These are phyloP conservation scores for Oncorhynchus clarkii DNA, from an alignment of 2,113 vertebrate genomes.

Conservation along the genomic window DNA sequence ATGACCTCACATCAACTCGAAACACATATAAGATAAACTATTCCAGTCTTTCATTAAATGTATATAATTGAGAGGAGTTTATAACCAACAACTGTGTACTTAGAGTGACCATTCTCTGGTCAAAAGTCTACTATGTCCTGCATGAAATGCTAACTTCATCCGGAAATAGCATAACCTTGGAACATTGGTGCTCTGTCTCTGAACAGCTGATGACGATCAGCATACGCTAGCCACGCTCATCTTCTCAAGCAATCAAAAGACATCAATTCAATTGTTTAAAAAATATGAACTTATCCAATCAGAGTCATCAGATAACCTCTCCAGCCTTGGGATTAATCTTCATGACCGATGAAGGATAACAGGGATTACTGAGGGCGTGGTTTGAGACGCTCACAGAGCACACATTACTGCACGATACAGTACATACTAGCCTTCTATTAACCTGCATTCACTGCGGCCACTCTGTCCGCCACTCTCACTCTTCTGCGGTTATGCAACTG, in stretches of 20 bases:
- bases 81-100: neutral
- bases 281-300: neutral
- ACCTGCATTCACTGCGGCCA: neutral
- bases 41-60: neutral
- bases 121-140: neutral
- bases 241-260: neutral
- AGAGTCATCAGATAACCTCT: neutral
- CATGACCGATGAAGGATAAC: neutral
- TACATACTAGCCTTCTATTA: conserved; percentile 6
- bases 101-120: neutral
- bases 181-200: neutral
- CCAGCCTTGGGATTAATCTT: neutral
- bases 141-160: neutral
- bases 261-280: neutral
- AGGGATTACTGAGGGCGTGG: neutral
- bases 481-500: conserved; percentile 51
- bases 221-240: conserved; percentile 6
- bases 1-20: neutral
- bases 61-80: neutral
- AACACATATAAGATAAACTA: neutral
- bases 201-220: neutral
- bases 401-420: conserved; percentile 16
- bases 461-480: conserved; percentile 24
- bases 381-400: neutral
- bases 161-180: neutral